Percentiles rank a stretch among this genome's conserved stretches.
These are phyloP conservation scores for Limosa lapponica DNA, from an alignment of 2,797 vertebrate genomes.

Conservation along the genomic window DNA sequence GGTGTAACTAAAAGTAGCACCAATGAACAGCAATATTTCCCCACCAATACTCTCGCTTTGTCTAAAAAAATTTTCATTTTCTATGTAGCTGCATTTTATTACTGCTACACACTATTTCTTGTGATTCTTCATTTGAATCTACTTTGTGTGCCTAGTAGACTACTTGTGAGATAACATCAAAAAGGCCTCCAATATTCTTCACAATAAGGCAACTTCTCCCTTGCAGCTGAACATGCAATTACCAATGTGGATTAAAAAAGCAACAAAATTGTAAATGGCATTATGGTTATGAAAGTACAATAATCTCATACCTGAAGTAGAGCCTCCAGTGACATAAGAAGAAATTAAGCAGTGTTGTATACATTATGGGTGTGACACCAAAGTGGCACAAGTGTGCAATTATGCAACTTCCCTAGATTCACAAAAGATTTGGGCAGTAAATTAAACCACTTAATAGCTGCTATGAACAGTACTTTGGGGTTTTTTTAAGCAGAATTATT, in stretches of 20 bases:
- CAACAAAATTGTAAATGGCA: background rate
- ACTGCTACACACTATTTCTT: background rate
- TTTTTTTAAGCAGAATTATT: background rate
- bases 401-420: background rate
- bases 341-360: background rate
- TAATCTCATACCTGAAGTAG: background rate
- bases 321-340: background rate
- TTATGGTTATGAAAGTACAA: background rate
- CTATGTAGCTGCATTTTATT: background rate
- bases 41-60: background rate
- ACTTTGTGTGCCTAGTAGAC: background rate
- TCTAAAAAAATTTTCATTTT: background rate
- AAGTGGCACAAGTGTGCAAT: background rate
- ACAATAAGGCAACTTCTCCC: background rate
- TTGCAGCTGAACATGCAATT: background rate
- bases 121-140: background rate
- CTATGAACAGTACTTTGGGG: background rate
- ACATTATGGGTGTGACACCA: background rate
- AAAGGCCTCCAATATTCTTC: background rate
- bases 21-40: background rate
- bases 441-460: background rate
- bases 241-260: background rate
- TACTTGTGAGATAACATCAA: background rate
- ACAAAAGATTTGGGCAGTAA: background rate
- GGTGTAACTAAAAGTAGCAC: rapidly evolving